Conservation (phyloP, 2,888 invertebrate genomes). For the Cartodere bifasciata region DNA sequence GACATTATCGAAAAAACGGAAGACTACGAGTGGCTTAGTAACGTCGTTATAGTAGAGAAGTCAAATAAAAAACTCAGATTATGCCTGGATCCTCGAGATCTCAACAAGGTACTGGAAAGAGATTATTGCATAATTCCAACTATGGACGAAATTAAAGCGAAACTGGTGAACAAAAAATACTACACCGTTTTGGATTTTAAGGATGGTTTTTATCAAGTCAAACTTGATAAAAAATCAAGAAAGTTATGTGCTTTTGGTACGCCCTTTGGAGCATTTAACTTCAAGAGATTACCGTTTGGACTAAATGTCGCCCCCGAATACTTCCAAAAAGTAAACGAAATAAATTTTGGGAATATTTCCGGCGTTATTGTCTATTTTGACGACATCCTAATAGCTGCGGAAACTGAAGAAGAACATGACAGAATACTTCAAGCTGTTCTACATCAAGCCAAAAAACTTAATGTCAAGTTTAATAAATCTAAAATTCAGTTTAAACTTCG, state of each 20-base stretch:
- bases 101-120: no score
- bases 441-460: slow-evolving; percentile 7
- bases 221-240: no score
- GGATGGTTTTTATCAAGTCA: no score
- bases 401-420: slow-evolving; percentile 10
- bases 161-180: no score
- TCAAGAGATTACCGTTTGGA: slow-evolving; percentile 12
- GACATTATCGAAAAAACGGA: slow-evolving; percentile 1
- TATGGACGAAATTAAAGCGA: no score
- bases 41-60: slow-evolving; percentile 1
- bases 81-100: no score
- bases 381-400: slow-evolving; percentile 10
- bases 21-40: neutral
- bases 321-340: slow-evolving; percentile 17
- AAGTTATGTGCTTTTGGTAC: slow-evolving; percentile 3
- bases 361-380: slow-evolving; percentile 9
- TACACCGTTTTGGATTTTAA: no score
- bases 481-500: slow-evolving; percentile 20
- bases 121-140: no score
- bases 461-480: slow-evolving; percentile 17
- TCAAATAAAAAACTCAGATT: no score
- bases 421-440: slow-evolving; percentile 7
- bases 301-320: slow-evolving; percentile 11
- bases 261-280: slow-evolving; percentile 11
- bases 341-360: slow-evolving; percentile 14